phyloP scores from a whole-genome alignment of 1,140 invertebrate species.

The Notospermus geniculatus region DNA sequence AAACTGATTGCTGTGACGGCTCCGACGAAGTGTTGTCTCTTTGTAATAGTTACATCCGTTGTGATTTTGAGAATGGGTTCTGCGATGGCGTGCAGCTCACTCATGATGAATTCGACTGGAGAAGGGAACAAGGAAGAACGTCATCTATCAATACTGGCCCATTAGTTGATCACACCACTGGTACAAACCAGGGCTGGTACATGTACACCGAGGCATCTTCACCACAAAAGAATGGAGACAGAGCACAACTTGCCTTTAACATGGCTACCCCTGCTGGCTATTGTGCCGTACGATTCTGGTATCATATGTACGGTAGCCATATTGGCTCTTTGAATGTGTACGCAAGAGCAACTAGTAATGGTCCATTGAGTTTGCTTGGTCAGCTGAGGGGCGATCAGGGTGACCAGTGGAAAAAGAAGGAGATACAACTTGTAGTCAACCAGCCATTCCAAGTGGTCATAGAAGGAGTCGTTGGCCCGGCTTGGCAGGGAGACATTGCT shows the following conservation, averaged over 20 bases:
- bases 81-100: constrained; percentile 75
- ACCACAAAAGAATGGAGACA: constrained; percentile 40
- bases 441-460: constrained; percentile 60
- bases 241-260: constrained; percentile 34
- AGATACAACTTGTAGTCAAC: constrained; percentile 26
- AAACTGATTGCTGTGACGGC: constrained; percentile 50
- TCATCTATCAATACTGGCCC: constrained; percentile 68
- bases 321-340: constrained; percentile 45
- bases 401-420: constrained; percentile 41
- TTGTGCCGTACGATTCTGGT: constrained; percentile 62
- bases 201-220: constrained; percentile 49
- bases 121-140: constrained; percentile 56
- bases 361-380: constrained; percentile 38
- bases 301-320: constrained; percentile 71
- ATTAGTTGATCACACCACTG: constrained; percentile 67
- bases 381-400: constrained; percentile 37
- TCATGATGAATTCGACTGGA: constrained; percentile 73
- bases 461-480: constrained; percentile 65
- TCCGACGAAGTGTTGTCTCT: constrained; percentile 37
- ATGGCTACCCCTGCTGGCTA: constrained; percentile 27
- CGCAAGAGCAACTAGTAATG: constrained; percentile 15
- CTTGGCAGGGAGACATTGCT: constrained; percentile 67
- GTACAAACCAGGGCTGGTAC: constrained; percentile 34
- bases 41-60: constrained; percentile 41
- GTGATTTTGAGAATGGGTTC: constrained; percentile 52